phyloP scores from a whole-genome alignment of 2,888 invertebrate species.

The Hymenopus coronatus region DNA sequence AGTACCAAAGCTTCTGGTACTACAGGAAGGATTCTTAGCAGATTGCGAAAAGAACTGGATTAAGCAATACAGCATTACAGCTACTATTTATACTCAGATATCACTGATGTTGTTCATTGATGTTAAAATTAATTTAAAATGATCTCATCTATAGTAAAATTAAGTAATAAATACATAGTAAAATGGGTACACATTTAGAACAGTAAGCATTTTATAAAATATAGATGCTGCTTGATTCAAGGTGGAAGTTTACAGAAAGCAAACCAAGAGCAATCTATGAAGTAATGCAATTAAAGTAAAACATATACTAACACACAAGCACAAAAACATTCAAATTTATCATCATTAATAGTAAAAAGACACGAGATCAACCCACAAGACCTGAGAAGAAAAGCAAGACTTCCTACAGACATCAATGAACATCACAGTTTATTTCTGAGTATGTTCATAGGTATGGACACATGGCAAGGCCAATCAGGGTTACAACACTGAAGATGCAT shows the following conservation, averaged over 20 bases:
- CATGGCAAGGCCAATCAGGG: slow-evolving; percentile 33
- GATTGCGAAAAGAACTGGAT: slow-evolving; percentile 7
- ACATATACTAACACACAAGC: slow-evolving; percentile 12
- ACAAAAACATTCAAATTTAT: neutral
- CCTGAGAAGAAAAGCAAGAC: slow-evolving; percentile 2
- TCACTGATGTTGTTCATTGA: slow-evolving; percentile 23
- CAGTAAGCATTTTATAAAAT: slow-evolving; percentile 7
- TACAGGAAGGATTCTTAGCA: slow-evolving; percentile 6
- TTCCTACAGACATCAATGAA: slow-evolving; percentile 33
- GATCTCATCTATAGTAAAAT: neutral
- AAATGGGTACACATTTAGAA: slow-evolving; percentile 23
- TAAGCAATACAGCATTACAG: slow-evolving; percentile 12
- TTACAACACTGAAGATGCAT: slow-evolving; percentile 25
- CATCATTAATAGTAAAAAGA: neutral
- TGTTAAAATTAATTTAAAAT: slow-evolving; percentile 11
- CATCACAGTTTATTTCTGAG: slow-evolving; percentile 28
- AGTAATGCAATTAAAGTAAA: neutral
- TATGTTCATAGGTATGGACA: slow-evolving; percentile 9
- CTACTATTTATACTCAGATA: slow-evolving; percentile 5
- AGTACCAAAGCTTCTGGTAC: slow-evolving; percentile 7
- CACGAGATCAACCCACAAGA: neutral
- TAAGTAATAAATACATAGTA: slow-evolving; percentile 16
- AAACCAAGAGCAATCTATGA: neutral
- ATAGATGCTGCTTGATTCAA: neutral
- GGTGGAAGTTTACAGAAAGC: neutral